These are phyloP conservation scores for Florisuga fusca DNA, from an alignment of 2,797 vertebrate genomes.

Conservation along the genomic window DNA sequence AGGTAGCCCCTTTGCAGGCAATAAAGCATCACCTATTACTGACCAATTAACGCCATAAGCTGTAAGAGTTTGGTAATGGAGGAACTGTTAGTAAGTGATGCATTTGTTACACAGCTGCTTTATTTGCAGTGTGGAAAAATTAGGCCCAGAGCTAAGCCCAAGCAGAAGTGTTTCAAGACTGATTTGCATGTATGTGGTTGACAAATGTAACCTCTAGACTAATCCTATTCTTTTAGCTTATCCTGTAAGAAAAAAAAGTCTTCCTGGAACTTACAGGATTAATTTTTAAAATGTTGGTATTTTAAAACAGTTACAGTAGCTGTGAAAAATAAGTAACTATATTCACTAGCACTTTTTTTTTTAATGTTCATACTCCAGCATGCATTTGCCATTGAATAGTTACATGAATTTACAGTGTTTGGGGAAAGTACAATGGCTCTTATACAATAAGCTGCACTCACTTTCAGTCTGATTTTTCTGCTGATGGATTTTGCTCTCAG, in stretches of 20 bases:
- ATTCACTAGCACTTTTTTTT: not conserved
- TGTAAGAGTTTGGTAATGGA: not conserved
- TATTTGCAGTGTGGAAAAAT: not conserved
- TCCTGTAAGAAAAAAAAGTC: not conserved
- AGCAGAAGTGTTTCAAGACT: not conserved
- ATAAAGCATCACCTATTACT: not conserved
- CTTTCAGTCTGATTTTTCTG: not conserved
- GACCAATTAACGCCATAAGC: not conserved
- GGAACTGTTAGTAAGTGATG: slow-evolving; percentile 1
- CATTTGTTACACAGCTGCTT: slow-evolving; percentile 8
- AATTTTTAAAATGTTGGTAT: not conserved
- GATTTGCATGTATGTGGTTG: not conserved
- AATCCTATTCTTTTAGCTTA: not conserved
- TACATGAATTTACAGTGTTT: not conserved
- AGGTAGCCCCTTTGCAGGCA: not conserved
- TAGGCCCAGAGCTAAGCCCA: slow-evolving; percentile 1
- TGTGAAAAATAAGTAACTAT: not conserved
- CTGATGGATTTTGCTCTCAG: not conserved
- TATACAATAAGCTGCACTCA: not conserved
- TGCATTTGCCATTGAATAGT: not conserved
- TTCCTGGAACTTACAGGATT: not conserved
- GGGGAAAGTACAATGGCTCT: not conserved
- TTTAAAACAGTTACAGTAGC: not conserved
- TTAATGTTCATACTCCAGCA: not conserved
- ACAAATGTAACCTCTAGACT: not conserved